Conservation (phyloP, 23 tunicate species). For the Styela plicata region DNA sequence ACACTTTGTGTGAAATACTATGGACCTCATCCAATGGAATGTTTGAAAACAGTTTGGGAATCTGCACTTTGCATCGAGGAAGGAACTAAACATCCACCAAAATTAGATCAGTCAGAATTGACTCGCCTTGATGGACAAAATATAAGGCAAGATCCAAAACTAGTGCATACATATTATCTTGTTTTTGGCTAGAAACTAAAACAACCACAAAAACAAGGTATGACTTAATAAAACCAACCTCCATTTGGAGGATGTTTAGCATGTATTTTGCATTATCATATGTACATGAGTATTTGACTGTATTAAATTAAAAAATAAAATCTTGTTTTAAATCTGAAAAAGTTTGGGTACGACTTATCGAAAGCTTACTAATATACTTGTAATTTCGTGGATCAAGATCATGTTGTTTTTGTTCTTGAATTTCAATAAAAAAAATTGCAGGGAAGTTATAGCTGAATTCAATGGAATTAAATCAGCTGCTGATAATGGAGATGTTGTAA, state of each 20-base stretch:
- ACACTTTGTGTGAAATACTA: slow-evolving; percentile 15
- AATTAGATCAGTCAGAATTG: not conserved
- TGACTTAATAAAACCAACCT: too few relatives aligned
- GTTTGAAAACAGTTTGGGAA: slow-evolving; percentile 27
- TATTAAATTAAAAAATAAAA: too few relatives aligned
- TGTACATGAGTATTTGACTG: too few relatives aligned
- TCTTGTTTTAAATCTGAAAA: too few relatives aligned
- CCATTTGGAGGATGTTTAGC: too few relatives aligned
- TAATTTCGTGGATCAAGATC: not conserved
- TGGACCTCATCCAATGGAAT: slow-evolving; percentile 28
- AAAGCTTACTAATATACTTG: not conserved
- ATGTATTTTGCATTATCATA: too few relatives aligned
- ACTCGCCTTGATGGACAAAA: slow-evolving; percentile 14
- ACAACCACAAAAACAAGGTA: too few relatives aligned
- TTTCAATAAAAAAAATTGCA: not conserved
- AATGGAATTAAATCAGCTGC: slow-evolving; percentile 12
- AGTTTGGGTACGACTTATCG: too few relatives aligned
- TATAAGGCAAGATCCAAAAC: not conserved
- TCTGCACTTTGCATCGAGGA: slow-evolving; percentile 17
- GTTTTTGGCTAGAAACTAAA: too few relatives aligned
- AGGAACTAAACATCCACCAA: slow-evolving; percentile 19
- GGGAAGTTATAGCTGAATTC: slow-evolving; percentile 4
- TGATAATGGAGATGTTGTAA: slow-evolving; percentile 10
- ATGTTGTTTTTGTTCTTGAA: too few relatives aligned
- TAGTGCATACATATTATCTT: too few relatives aligned